Evolutionary conservation across 1,140 invertebrate species (phyloP).

Genomic region (Drosophila punjabiensis): DNA sequence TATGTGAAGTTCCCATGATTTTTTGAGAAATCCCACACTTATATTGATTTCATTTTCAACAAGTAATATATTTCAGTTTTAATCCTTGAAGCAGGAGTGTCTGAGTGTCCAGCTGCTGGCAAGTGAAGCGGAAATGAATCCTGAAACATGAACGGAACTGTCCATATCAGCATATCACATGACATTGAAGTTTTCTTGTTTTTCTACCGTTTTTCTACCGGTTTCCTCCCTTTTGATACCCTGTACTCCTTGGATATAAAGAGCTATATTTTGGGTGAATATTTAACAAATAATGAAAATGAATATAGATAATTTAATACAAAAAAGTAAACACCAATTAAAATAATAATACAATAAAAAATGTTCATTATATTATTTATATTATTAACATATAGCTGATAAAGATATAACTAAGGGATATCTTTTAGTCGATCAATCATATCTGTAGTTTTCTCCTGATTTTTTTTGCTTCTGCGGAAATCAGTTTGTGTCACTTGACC

Average conservation of each 20-base stretch:
- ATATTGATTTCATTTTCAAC: too few species aligned
- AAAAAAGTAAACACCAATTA: neutral
- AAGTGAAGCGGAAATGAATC: conserved; percentile 61
- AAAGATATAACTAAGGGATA: neutral
- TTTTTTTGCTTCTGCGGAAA: conserved; percentile 20
- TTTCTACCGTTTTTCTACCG: conserved; percentile 5
- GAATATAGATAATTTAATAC: too few species aligned
- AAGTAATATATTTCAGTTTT: neutral
- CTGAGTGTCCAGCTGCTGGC: conserved; percentile 29
- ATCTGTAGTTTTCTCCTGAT: neutral
- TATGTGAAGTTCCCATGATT: too few species aligned
- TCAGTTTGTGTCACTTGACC: conserved; percentile 31
- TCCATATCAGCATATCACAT: conserved; percentile 42
- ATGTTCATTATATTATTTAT: neutral
- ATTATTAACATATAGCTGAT: neutral
- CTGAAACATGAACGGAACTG: conserved; percentile 28
- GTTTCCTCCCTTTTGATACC: neutral
- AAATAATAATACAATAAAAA: neutral
- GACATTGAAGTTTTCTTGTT: conserved; percentile 22
- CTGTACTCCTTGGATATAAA: neutral
- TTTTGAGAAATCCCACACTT: too few species aligned
- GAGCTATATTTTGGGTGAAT: neutral
- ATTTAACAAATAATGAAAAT: neutral
- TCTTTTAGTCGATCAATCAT: neutral
- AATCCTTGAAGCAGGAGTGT: neutral